Percentiles rank a stretch among this genome's conserved stretches.
These are phyloP conservation scores for Diogma glabrata DNA, from an alignment of 2,888 invertebrate genomes.

Conservation along the genomic window DNA sequence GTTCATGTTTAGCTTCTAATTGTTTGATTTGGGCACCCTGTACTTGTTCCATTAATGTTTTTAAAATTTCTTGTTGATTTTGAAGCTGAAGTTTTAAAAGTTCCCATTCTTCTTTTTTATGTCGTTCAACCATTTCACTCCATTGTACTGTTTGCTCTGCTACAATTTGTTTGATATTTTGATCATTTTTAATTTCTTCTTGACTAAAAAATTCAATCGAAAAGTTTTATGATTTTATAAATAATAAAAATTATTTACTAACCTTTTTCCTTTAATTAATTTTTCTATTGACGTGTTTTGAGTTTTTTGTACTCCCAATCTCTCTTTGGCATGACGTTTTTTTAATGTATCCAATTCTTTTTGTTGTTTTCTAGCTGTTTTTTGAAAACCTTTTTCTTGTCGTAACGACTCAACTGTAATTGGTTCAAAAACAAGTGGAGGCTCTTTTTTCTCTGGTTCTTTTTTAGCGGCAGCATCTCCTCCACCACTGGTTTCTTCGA, in stretches of 20 bases:
- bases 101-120: constrained; percentile 73
- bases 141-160: constrained; percentile 89
- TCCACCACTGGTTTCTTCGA: constrained; percentile 61
- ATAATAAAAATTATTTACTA: constrained; percentile 27
- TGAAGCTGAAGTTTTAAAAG: constrained; percentile 69
- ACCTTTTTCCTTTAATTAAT: constrained; percentile 88
- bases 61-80: constrained; percentile 64
- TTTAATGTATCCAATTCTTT: constrained; percentile 87
- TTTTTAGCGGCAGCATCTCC: constrained; percentile 56
- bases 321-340: constrained; percentile 89
- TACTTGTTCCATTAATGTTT: constrained; percentile 67
- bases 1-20: constrained; percentile 77
- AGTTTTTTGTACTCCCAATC: constrained; percentile 76
- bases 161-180: constrained; percentile 69
- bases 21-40: constrained; percentile 82
- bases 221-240: background rate
- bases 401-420: constrained; percentile 79
- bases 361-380: constrained; percentile 88
- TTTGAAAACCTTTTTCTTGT: constrained; percentile 82
- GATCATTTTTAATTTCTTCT: constrained; percentile 67
- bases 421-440: constrained; percentile 72
- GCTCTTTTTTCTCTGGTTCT: constrained; percentile 53
- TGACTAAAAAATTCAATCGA: constrained; percentile 44
- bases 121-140: constrained; percentile 79
- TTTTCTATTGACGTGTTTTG: constrained; percentile 89